These are phyloP conservation scores for Aldrovandia affinis DNA, from an alignment of 2,797 vertebrate species.

Conservation along the genomic window DNA sequence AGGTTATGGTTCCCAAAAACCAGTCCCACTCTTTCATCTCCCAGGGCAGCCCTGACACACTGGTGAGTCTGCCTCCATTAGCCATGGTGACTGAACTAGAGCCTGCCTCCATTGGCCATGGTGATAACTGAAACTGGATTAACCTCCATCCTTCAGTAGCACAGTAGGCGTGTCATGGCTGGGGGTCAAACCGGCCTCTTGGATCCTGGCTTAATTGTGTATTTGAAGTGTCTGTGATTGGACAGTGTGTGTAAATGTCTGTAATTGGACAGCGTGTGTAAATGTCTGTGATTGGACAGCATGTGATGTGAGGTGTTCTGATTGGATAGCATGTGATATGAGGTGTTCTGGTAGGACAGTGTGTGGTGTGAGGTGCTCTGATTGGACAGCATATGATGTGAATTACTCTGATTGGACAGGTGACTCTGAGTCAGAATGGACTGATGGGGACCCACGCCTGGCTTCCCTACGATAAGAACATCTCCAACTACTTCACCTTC, in stretches of 20 bases:
- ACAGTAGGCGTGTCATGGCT: too few relatives aligned
- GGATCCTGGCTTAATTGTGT: too few relatives aligned
- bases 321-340: too few relatives aligned
- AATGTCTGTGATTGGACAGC: too few relatives aligned
- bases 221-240: neutral
- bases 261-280: neutral
- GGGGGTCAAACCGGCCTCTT: too few relatives aligned
- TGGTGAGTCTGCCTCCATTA: conserved; percentile 74
- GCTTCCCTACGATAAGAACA: conserved; percentile 94
- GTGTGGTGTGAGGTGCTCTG: too few relatives aligned
- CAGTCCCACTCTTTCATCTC: conserved; percentile 96
- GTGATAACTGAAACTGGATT: too few relatives aligned
- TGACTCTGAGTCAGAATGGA: conserved; percentile 86
- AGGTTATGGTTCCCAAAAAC: conserved; percentile 89
- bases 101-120: too few relatives aligned
- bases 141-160: too few relatives aligned
- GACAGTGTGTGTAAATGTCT: neutral
- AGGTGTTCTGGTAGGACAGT: too few relatives aligned
- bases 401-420: conserved; percentile 59
- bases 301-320: neutral
- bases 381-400: too few relatives aligned
- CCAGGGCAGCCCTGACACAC: conserved; percentile 90
- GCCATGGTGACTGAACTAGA: neutral
- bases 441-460: conserved; percentile 92
- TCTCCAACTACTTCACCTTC: conserved; percentile 98